Conservation (phyloP, 2,888 invertebrate genomes). For the Campoletis raptor region DNA sequence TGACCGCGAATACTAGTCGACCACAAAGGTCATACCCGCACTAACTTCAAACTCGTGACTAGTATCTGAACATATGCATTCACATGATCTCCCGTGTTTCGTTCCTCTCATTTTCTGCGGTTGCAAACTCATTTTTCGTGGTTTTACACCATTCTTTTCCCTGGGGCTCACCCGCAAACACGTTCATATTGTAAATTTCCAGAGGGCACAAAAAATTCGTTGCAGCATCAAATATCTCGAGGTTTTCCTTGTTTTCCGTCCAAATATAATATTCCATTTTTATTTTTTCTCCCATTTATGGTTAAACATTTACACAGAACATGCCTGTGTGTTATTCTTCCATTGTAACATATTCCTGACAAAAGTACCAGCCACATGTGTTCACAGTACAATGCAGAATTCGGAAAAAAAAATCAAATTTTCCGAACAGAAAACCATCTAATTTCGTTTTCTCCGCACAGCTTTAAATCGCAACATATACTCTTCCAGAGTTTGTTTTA, state of each 20-base stretch:
- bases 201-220: background rate
- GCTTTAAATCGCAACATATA: slow-evolving; percentile 10
- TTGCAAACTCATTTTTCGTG: slow-evolving; percentile 47
- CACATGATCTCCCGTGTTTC: slow-evolving; percentile 50
- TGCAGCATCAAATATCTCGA: background rate
- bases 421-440: slow-evolving; percentile 19
- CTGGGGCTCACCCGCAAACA: background rate
- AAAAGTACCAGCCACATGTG: background rate
- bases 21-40: slow-evolving; percentile 62
- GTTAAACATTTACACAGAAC: background rate
- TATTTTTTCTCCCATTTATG: background rate
- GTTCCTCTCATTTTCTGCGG: slow-evolving; percentile 53
- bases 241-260: background rate
- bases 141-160: slow-evolving; percentile 20
- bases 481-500: slow-evolving; percentile 30
- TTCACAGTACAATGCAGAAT: background rate
- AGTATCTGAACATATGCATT: slow-evolving; percentile 7
- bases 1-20: slow-evolving; percentile 66
- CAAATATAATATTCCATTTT: background rate
- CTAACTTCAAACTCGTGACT: slow-evolving; percentile 25
- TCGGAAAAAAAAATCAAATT: slow-evolving; percentile 48
- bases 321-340: background rate
- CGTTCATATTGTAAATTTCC: background rate
- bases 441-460: slow-evolving; percentile 4
- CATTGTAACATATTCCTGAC: background rate